Evolutionary conservation across 1,140 invertebrate genomes (phyloP), one percentile per base, ranked within the genome.

Genomic region (Formica exsecta): DNA sequence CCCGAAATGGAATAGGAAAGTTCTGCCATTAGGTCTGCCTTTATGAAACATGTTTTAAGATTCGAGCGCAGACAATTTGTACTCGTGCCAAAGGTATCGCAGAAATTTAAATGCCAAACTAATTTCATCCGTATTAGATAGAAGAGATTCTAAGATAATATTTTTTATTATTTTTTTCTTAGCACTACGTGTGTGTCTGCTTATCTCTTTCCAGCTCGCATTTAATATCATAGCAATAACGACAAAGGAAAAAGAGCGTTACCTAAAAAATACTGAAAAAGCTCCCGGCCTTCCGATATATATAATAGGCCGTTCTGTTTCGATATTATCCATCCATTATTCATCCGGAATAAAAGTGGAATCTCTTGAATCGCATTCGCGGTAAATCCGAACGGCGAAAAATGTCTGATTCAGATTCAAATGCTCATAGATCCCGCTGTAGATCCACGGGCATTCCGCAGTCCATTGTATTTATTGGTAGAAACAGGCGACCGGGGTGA

Each of bases 321-420:
- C 90, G 87, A 92, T 92, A 92, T 92, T 91, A 91, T 91, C 87
- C 91, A 92, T 92, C 92, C 92, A 93, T 93, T 93, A 93, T 93
- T 93, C 92, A 93, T 93, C 76, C 62, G 48, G 91, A 90, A 92
- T 90, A 89, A 92, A 80, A 77, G 80, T 83, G 65, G 86, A 86
- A 89, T 87, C 81, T 90, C 86, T 81, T 65, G 71, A 87, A 86
- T 85, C 90, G 91, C 88, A 91, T 91, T 84, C 90, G 87, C 73
- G 76, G 87, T 85, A 91, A 89, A 92, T 89, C 89, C 91, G 81
- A 57, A 86, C 59, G 70, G 86, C 85, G 86, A 89, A 87, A 83
- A 92, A 89, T 87, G 86, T 85, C 68, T 86, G 92, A 92, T 92
- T 93, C 90, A 92, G 87, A 93, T 93, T 93, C 92, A 92, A 93